Evolutionary conservation across 2,113 vertebrate species (phyloP).

Genomic region (Rynchops niger): DNA sequence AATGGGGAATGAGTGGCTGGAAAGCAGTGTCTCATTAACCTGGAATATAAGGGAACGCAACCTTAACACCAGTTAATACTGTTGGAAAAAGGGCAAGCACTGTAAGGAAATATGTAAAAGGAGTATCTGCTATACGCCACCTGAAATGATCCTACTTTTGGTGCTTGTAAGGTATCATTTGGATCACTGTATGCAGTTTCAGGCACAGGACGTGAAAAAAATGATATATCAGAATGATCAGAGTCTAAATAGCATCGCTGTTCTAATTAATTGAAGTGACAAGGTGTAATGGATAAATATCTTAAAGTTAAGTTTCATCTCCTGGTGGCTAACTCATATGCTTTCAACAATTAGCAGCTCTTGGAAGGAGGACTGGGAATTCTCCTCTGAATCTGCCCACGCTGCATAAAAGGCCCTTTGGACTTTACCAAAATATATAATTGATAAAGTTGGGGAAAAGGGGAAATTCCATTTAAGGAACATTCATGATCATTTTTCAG

Average conservation of each 20-base stretch:
- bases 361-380: neutral
- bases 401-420: neutral
- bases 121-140: neutral
- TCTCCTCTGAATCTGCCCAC: neutral
- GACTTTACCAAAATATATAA: slow-evolving; percentile 19
- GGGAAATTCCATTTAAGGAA: neutral
- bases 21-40: neutral
- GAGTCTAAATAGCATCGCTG: neutral
- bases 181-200: neutral
- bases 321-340: neutral
- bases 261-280: neutral
- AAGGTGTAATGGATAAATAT: neutral
- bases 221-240: neutral
- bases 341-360: neutral
- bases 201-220: neutral
- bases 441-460: neutral
- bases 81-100: neutral
- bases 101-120: neutral
- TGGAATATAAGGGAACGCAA: neutral
- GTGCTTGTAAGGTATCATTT: neutral
- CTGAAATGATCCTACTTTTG: neutral
- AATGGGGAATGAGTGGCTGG: neutral
- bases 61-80: neutral
- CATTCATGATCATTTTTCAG: neutral
- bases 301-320: neutral